These are phyloP conservation scores for Tethya wilhelma DNA, from an alignment of 37 sponge, comb jelly and placozoan species.

Conservation along the genomic window DNA sequence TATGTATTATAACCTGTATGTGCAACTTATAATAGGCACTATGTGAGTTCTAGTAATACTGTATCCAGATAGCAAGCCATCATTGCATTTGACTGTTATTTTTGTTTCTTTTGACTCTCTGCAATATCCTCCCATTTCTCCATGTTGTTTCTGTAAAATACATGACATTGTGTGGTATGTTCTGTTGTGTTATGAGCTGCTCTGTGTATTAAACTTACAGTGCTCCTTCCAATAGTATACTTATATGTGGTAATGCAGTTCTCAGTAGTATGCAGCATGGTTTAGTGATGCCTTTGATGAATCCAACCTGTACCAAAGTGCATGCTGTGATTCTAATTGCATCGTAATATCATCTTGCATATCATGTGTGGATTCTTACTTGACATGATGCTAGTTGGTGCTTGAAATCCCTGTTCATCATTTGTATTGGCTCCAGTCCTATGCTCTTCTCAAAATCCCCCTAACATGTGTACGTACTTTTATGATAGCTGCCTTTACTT, in stretches of 20 bases:
- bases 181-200: too few relatives aligned
- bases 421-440: conserved; percentile 51
- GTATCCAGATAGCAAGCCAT: too few relatives aligned
- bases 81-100: not conserved
- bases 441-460: conserved; percentile 69
- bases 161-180: not conserved
- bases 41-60: too few relatives aligned
- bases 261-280: conserved; percentile 46
- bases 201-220: too few relatives aligned
- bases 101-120: not conserved
- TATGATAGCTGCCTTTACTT: too few relatives aligned
- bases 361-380: too few relatives aligned
- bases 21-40: too few relatives aligned
- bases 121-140: conserved; percentile 11
- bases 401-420: conserved; percentile 64
- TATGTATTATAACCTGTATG: too few relatives aligned
- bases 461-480: too few relatives aligned
- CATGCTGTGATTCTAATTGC: not conserved
- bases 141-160: conserved; percentile 29
- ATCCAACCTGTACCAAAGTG: conserved; percentile 40
- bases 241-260: conserved; percentile 13
- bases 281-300: conserved; percentile 14
- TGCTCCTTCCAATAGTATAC: conserved; percentile 17
- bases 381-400: conserved; percentile 16
- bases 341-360: too few relatives aligned